Percentiles rank a stretch among this genome's conserved stretches.
Conservation (phyloP, 2,113 vertebrate genomes). For the Pelodiscus sinensis region DNA sequence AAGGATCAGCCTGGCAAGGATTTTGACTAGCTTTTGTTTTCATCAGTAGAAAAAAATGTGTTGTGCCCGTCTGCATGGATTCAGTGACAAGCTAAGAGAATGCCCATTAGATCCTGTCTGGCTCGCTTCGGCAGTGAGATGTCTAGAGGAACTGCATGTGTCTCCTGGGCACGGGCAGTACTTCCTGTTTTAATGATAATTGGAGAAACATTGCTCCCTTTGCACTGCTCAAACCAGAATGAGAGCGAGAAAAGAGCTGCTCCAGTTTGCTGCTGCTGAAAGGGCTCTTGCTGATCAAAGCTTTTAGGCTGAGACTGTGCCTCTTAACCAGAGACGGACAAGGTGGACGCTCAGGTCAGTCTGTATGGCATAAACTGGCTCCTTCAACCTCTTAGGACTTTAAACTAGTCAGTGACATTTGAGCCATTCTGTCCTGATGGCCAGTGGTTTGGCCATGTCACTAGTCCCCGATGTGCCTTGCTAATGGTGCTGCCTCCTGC, state of each 20-base stretch:
- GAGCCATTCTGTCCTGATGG: neutral
- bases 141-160: neutral
- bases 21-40: neutral
- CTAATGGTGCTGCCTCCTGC: neutral
- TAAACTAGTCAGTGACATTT: accelerated
- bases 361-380: neutral
- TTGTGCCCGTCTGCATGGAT: accelerated
- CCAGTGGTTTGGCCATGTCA: neutral
- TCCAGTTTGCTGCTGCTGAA: neutral
- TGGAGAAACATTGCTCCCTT: accelerated
- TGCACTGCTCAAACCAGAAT: neutral
- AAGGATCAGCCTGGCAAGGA: neutral
- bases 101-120: neutral
- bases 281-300: neutral
- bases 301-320: neutral
- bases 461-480: neutral
- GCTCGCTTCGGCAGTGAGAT: neutral
- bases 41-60: neutral
- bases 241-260: neutral
- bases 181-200: accelerated
- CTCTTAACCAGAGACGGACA: neutral
- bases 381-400: neutral
- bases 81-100: neutral
- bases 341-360: neutral
- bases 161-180: neutral